phyloP scores from a whole-genome alignment of 2,113 vertebrate species.

The Clarias macrocephalus region DNA sequence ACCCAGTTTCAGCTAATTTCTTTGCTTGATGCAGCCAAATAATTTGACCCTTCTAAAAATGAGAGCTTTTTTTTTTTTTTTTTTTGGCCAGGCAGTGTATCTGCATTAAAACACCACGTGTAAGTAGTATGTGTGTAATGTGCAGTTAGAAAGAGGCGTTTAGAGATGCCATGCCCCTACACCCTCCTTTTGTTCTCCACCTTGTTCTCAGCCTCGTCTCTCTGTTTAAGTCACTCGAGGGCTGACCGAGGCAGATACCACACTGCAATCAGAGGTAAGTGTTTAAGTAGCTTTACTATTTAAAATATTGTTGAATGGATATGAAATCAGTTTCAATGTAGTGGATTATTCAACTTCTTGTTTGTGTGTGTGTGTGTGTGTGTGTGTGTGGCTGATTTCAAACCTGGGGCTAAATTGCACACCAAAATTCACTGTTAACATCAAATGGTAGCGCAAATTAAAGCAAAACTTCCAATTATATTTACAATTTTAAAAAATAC shows the following conservation, averaged over 20 bases:
- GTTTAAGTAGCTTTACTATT: background rate
- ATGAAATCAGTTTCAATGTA: background rate
- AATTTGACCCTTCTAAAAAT: too few species aligned
- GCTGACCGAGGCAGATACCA: background rate
- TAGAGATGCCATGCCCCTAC: background rate
- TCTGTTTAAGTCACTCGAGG: background rate
- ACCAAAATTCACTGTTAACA: too few species aligned
- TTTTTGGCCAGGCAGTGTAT: background rate
- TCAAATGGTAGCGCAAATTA: too few species aligned
- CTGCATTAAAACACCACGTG: background rate
- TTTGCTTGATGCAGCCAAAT: too few species aligned
- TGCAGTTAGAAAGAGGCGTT: slow-evolving; percentile 23
- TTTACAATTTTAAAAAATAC: background rate
- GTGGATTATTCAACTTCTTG: background rate
- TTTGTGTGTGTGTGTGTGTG: too few species aligned
- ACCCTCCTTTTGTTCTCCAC: slow-evolving; percentile 16
- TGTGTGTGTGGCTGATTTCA: background rate
- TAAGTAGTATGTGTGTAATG: background rate
- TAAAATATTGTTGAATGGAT: background rate
- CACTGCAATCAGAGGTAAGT: slow-evolving; percentile 30
- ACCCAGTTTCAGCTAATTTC: too few species aligned
- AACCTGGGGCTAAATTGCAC: background rate
- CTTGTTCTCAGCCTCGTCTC: background rate
- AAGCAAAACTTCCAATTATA: background rate
- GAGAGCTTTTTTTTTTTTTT: too few species aligned